Percentiles rank a stretch among this genome's conserved stretches.
Evolutionary conservation across 2,797 vertebrate genomes (phyloP).

Genomic region (Hybognathus amarus): DNA sequence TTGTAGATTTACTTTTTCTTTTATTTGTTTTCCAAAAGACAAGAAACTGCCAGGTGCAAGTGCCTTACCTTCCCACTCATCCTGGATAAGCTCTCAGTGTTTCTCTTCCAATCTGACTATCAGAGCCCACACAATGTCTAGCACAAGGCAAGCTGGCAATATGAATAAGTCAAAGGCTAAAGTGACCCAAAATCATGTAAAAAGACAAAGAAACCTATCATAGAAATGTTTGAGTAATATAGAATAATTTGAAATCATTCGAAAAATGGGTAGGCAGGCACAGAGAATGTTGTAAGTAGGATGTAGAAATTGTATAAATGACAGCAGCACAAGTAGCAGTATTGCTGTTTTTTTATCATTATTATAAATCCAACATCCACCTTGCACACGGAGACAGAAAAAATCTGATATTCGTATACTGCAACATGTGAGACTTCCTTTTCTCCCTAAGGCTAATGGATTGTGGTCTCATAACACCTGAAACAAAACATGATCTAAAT

Average conservation of each 20-base stretch:
- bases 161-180: conserved; percentile 27
- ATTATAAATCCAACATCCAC: conserved; percentile 4
- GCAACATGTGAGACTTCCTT: conserved; percentile 15
- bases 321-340: background rate
- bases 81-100: conserved; percentile 16
- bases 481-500: conserved; percentile 46
- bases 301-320: background rate
- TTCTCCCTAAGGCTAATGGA: conserved; percentile 14
- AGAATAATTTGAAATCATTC: background rate
- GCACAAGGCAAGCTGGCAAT: conserved; percentile 35
- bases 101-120: conserved; percentile 40
- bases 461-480: conserved; percentile 4
- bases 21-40: conserved; percentile 33
- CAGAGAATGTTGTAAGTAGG: background rate
- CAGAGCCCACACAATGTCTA: conserved; percentile 44
- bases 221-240: background rate
- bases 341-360: conserved; percentile 12
- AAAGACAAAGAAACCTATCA: background rate
- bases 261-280: background rate
- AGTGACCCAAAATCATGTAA: conserved; percentile 21
- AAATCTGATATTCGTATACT: conserved; percentile 12
- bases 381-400: background rate
- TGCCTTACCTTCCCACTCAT: conserved; percentile 37
- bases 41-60: conserved; percentile 33
- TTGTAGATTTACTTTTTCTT: conserved; percentile 24